Evolutionary conservation across 2,888 invertebrate genomes (phyloP).

Genomic region (Exephanes ischioxanthus): DNA sequence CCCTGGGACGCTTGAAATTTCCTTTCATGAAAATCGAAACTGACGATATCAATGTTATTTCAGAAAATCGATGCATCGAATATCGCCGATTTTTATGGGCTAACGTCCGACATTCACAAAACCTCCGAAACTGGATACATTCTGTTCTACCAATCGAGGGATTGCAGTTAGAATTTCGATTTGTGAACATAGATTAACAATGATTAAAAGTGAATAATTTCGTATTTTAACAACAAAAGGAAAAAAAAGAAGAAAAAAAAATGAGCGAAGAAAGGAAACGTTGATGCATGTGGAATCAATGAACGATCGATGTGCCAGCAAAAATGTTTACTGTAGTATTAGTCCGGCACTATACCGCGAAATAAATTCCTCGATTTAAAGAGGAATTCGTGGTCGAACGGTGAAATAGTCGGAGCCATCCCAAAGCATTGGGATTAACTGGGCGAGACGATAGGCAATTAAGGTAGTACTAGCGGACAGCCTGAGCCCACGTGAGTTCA

Average conservation of each 20-base stretch:
- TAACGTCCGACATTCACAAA: constrained; percentile 99
- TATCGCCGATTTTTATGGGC: constrained; percentile 99
- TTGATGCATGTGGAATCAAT: constrained; percentile 70
- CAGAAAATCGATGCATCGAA: constrained; percentile 99
- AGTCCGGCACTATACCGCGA: constrained; percentile 35
- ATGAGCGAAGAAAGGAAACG: constrained; percentile 18
- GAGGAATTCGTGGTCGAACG: constrained; percentile 15
- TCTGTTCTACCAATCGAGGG: constrained; percentile 98
- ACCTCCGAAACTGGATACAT: constrained; percentile 99
- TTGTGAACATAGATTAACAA: constrained; percentile 63
- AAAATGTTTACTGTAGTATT: constrained; percentile 64
- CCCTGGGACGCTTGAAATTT: neutral
- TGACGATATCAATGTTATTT: constrained; percentile 77
- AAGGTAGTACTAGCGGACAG: no score
- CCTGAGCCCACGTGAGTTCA: no score
- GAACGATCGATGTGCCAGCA: constrained; percentile 63
- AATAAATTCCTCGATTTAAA: constrained; percentile 20
- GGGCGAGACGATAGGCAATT: constrained; percentile 32
- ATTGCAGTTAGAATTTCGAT: constrained; percentile 86
- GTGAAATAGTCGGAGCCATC: constrained; percentile 8
- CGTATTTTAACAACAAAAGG: constrained; percentile 71
- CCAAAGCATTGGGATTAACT: constrained; percentile 19
- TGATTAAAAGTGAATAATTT: constrained; percentile 68
- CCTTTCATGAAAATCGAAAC: neutral
- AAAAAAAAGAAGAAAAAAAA: neutral